Evolutionary conservation across 2,888 invertebrate species (phyloP).

Genomic region (Zootermopsis nevadensis): DNA sequence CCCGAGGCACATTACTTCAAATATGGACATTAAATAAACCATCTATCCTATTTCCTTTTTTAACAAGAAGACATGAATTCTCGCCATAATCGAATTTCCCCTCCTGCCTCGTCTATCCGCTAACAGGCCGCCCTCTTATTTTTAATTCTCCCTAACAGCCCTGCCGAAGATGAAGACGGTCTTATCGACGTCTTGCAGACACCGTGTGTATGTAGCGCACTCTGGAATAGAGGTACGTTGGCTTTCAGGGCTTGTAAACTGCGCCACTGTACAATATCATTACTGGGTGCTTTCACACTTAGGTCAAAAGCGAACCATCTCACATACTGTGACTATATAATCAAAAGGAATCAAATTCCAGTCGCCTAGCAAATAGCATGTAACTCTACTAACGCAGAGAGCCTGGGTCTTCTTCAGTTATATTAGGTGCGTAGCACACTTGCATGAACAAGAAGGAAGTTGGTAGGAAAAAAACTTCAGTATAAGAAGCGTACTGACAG

Average conservation of each 20-base stretch:
- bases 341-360: no score
- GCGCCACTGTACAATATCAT: background rate
- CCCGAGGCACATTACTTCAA: background rate
- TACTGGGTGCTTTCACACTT: background rate
- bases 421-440: no score
- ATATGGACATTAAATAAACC: conserved; percentile 12
- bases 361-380: no score
- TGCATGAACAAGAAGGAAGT: no score
- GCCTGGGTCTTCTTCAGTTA: no score
- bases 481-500: no score
- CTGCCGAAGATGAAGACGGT: background rate
- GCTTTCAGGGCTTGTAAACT: conserved; percentile 7
- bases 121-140: conserved; percentile 14
- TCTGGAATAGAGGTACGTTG: background rate
- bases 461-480: no score
- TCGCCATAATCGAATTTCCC: conserved; percentile 2
- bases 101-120: background rate
- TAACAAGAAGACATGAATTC: conserved; percentile 16
- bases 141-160: conserved; percentile 7
- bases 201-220: background rate
- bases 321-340: no score
- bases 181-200: conserved; percentile 18
- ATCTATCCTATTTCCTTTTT: background rate
- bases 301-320: background rate
- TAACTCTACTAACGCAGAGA: no score